Percentiles rank a stretch among this genome's conserved stretches.
These are phyloP conservation scores for Nycticorax nycticorax DNA, from an alignment of 2,113 vertebrate species.

Conservation along the genomic window DNA sequence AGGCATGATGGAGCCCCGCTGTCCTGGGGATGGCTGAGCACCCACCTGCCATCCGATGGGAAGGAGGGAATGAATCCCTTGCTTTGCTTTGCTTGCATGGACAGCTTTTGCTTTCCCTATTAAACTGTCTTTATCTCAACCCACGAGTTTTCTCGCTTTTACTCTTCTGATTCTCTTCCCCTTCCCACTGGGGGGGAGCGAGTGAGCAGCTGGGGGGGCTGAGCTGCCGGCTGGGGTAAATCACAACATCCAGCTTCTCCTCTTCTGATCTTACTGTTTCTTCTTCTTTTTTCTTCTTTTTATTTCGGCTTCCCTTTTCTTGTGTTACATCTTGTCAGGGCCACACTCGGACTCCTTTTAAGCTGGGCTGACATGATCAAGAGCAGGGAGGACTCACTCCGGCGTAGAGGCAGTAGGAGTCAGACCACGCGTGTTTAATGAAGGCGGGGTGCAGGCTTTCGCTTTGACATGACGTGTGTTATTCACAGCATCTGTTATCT, in stretches of 20 bases:
- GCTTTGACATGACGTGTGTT: not conserved
- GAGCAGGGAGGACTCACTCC: not conserved
- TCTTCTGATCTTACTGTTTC: not conserved
- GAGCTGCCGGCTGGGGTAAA: too few species aligned
- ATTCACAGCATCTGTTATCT: not conserved
- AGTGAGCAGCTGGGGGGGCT: too few species aligned
- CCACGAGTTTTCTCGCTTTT: too few species aligned
- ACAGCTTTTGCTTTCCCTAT: too few species aligned
- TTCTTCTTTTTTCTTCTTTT: not conserved
- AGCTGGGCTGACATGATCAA: not conserved
- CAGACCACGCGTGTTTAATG: fast-evolving
- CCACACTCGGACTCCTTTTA: not conserved
- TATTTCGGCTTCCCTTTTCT: not conserved
- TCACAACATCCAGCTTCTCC: not conserved
- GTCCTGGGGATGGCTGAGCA: too few species aligned
- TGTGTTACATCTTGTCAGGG: not conserved
- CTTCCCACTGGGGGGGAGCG: too few species aligned
- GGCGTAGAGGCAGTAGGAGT: not conserved
- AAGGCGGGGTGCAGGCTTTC: not conserved
- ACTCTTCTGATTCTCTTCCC: too few species aligned
- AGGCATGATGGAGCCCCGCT: too few species aligned
- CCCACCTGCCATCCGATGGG: too few species aligned
- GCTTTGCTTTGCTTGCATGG: too few species aligned
- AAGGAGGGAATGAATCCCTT: too few species aligned
- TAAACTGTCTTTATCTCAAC: too few species aligned